Base-by-base conservation (phyloP, 2,113 vertebrate genomes). In the Falcunculus frontatus region DNA sequence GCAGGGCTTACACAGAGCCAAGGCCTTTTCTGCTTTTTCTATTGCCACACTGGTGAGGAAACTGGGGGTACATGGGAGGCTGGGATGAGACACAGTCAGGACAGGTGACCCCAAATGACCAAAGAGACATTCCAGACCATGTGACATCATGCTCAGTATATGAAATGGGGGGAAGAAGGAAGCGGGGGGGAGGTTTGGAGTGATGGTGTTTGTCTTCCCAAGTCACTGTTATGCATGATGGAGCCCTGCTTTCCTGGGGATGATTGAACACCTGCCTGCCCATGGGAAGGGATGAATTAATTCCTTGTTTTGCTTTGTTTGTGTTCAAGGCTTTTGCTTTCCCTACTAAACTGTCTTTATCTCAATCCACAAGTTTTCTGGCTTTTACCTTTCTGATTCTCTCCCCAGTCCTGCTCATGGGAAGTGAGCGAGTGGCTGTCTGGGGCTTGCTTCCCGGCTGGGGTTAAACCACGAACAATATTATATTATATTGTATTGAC, bases 391-490 rank as follows among this genome's bases (percentile, higher is more conserved):
- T 69, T 56, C 49, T 63, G 22, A 25, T 70, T 49, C 18, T 55
- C 18, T 56, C 35, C 21, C 18, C 2, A 19, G 0, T 70, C 26
- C 27, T 37, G 21, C 49, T 37, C 7, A 3, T 42, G 35, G 8
- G 10, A 10, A 63, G 11, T 29, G 56, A 42, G 22, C 0, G 0
- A 49, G 41, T 4, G 1, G 35, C 21, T 42, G 8, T 5, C 17
- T 69, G 35, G 21, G 26, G 18, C 26, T 69, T 42, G 25, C 14
- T 60, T 69, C 3, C 30, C 46, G 30, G 9, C 12, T 55, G 10
- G 17, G 15, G 26, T 62, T 76, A 62, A 55, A 41, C 26, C 26
- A 62, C 1, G 5, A 37, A 73, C 82, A 87, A 57, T 80, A 27
- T 3, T 70, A 3, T 20, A 30, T 17, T 69, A 3, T 23, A 50